Conservation (phyloP, 2,888 invertebrate genomes). For the Cheilosia vulpina region DNA sequence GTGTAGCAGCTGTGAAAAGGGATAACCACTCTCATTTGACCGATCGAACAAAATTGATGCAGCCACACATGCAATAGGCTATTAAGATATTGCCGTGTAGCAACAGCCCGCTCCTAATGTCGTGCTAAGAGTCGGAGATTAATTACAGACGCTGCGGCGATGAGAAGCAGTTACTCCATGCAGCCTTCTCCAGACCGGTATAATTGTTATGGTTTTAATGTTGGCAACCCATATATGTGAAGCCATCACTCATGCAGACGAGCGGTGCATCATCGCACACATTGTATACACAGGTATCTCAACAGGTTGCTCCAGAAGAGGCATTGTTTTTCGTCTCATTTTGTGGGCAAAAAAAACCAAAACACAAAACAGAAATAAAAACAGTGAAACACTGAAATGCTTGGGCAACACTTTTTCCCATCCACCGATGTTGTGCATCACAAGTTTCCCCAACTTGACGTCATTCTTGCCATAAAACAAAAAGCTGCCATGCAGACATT, state of each 20-base stretch:
- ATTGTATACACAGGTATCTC: constrained; percentile 6
- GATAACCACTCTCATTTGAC: not conserved
- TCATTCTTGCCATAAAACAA: constrained; percentile 15
- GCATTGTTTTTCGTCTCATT: constrained; percentile 44
- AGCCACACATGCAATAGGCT: constrained; percentile 46
- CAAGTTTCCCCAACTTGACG: constrained; percentile 53
- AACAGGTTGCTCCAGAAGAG: constrained; percentile 50
- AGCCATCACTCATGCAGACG: constrained; percentile 59
- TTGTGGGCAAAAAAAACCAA: not conserved
- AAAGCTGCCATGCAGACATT: constrained; percentile 14
- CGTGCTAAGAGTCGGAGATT: constrained; percentile 41
- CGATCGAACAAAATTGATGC: constrained; percentile 7
- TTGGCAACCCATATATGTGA: constrained; percentile 48
- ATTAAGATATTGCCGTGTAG: constrained; percentile 52
- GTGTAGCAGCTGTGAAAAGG: not conserved
- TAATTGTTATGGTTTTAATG: constrained; percentile 56
- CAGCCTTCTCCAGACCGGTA: constrained; percentile 1
- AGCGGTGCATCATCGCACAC: constrained; percentile 8
- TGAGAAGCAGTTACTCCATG: constrained; percentile 1
- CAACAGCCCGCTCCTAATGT: constrained; percentile 40
- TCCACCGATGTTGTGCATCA: constrained; percentile 12
- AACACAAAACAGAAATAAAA: not conserved
- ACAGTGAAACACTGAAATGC: constrained; percentile 4
- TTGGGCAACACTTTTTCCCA: constrained; percentile 47
- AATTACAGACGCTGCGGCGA: constrained; percentile 24